Conservation (phyloP, 2,888 invertebrate genomes). For the Cyaniris semiargus region DNA sequence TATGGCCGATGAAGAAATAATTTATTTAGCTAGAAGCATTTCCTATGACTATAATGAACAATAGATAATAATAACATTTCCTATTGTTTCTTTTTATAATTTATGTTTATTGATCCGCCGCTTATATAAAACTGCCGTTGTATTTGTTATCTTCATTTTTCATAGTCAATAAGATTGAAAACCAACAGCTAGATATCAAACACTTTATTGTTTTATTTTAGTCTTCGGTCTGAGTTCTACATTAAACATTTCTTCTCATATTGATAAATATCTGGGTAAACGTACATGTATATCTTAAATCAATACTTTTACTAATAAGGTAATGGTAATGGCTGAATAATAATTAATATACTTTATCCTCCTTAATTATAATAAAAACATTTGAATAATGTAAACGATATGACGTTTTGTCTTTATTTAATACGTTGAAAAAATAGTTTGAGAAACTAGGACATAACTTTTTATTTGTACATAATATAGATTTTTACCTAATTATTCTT, state of each 20-base stretch:
- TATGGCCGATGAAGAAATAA: neutral
- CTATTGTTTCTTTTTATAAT: neutral
- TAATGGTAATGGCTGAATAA: too few species aligned
- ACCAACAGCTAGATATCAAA: neutral
- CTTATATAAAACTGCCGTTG: neutral
- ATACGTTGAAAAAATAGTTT: too few species aligned
- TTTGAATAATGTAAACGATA: too few species aligned
- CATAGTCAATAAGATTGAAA: neutral
- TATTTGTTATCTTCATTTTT: neutral
- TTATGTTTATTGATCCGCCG: neutral
- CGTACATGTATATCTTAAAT: neutral
- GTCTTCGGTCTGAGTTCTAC: neutral
- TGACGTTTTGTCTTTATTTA: too few species aligned
- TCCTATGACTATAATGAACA: neutral
- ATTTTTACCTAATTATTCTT: constrained; percentile 34
- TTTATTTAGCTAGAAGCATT: neutral
- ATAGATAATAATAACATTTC: neutral
- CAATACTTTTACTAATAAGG: too few species aligned
- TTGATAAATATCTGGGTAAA: neutral
- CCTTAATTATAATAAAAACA: too few species aligned
- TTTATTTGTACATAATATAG: neutral
- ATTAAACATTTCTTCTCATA: neutral
- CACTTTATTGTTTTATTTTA: neutral
- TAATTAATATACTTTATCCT: too few species aligned
- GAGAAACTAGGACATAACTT: too few species aligned